phyloP scores from a whole-genome alignment of 2,113 vertebrate genomes.

The Oncorhynchus gorbuscha region DNA sequence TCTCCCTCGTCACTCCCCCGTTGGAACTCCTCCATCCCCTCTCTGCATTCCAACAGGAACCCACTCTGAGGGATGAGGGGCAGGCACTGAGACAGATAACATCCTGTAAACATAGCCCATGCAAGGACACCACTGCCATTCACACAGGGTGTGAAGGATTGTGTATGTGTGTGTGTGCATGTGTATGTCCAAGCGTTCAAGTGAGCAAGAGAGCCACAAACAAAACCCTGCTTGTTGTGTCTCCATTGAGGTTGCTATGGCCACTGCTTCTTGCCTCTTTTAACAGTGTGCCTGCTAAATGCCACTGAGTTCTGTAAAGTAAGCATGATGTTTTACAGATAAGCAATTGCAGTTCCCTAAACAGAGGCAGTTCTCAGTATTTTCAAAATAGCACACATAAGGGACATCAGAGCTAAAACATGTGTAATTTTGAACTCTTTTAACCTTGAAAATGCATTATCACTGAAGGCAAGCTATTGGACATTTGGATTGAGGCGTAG shows the following conservation, averaged over 20 bases:
- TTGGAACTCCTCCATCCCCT: slow-evolving; percentile 73
- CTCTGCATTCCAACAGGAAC: slow-evolving; percentile 72
- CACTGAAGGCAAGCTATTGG: slow-evolving; percentile 17
- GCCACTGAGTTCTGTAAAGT: background rate
- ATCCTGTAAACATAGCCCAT: slow-evolving; percentile 72
- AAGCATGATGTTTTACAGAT: background rate
- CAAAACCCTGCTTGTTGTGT: slow-evolving; percentile 66
- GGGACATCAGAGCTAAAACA: background rate
- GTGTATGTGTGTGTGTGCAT: background rate
- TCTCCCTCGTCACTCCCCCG: slow-evolving; percentile 71
- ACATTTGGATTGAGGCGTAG: background rate
- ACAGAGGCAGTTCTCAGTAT: too few relatives aligned
- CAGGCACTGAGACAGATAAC: slow-evolving; percentile 69
- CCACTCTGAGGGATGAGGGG: slow-evolving; percentile 66
- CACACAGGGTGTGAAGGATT: background rate
- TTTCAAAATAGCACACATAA: too few relatives aligned
- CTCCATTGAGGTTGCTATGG: slow-evolving; percentile 52
- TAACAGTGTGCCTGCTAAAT: background rate
- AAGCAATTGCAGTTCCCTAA: too few relatives aligned
- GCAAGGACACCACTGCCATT: slow-evolving; percentile 43
- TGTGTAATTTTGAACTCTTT: slow-evolving; percentile 25
- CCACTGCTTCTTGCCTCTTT: slow-evolving; percentile 21
- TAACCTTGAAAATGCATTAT: background rate
- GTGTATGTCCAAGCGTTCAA: background rate
- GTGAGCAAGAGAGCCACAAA: slow-evolving; percentile 14